phyloP scores from a whole-genome alignment of 2,888 invertebrate species.

The Dinocampus coccinellae region DNA sequence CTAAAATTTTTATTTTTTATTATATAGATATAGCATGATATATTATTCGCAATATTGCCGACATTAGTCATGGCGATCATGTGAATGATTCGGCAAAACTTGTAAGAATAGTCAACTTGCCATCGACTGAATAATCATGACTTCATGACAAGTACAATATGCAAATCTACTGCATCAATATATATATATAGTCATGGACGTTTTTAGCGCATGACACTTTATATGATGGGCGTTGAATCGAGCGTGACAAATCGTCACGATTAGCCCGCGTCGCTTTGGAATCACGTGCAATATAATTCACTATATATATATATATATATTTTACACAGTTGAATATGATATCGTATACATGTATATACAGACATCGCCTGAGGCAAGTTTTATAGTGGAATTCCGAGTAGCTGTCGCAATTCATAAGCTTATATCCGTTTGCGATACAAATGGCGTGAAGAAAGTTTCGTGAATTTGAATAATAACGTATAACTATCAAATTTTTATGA shows the following conservation, averaged over 20 bases:
- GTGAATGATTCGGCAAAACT: slow-evolving; percentile 33
- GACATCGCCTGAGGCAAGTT: slow-evolving; percentile 23
- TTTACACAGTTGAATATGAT: too few relatives aligned
- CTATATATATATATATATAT: slow-evolving; percentile 12
- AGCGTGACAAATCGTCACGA: slow-evolving; percentile 44
- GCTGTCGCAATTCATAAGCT: slow-evolving; percentile 18
- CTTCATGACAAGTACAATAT: slow-evolving; percentile 39
- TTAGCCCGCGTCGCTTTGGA: slow-evolving; percentile 35
- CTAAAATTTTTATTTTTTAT: background rate
- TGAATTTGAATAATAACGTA: background rate
- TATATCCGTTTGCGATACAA: slow-evolving; percentile 33
- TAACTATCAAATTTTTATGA: too few relatives aligned
- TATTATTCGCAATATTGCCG: background rate
- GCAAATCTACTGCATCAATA: slow-evolving; percentile 29
- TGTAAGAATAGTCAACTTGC: slow-evolving; percentile 36
- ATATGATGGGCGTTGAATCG: slow-evolving; percentile 41
- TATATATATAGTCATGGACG: slow-evolving; percentile 7
- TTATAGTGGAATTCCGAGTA: slow-evolving; percentile 30
- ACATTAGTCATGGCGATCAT: slow-evolving; percentile 21
- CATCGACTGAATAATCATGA: slow-evolving; percentile 34
- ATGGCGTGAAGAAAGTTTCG: slow-evolving; percentile 21
- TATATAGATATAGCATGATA: too few relatives aligned
- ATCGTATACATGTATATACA: slow-evolving; percentile 31
- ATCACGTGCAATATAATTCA: slow-evolving; percentile 12
- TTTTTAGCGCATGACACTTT: slow-evolving; percentile 26